Evolutionary conservation across 2,113 vertebrate species (phyloP), one percentile per base, ranked within the genome.

Genomic region (Rhinolophus ferrumequinum): DNA sequence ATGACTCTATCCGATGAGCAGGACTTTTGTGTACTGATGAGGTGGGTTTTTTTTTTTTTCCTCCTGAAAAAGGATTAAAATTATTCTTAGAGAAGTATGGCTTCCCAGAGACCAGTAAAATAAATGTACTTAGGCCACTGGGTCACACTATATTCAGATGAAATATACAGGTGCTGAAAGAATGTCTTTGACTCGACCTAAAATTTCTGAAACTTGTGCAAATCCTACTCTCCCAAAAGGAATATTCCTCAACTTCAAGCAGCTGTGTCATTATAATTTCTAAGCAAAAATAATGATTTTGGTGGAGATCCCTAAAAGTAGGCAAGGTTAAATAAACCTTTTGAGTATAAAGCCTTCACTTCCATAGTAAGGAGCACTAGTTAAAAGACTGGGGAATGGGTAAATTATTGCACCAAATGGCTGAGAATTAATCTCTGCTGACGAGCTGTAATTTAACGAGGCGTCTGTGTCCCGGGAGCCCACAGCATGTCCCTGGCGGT

Each of bases 391-490:
- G 90, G 98, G 98, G 98, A 98, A 99, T 98, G 98, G 98, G 98
- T 98, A 98, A 99, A 99, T 99, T 98, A 99, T 99, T 99, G 98
- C 98, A 98, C 98, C 99, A 99, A 99, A 99, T 99, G 98, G 98
- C 98, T 99, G 97, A 99, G 98, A 98, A 99, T 99, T 99, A 99
- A 99, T 99, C 98, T 99, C 98, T 98, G 98, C 98, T 99, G 98
- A 99, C 98, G 98, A 98, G 98, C 98, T 98, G 98, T 98, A 99
- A 98, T 99, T 98, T 99, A 99, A 98, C 98, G 98, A 99, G 98
- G 98, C 98, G 98, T 99, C 98, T 99, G 99, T 99, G 99, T 99
- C 98, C 98, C 98, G 98, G 98, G 99, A 99, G 98, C 97, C 98
- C 97, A 38, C 98, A 97, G 98, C 96, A 97, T 98, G 98, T 99